These are phyloP conservation scores for Zelostemma sp. DNA, from an alignment of 1,140 invertebrate species.

Conservation along the genomic window DNA sequence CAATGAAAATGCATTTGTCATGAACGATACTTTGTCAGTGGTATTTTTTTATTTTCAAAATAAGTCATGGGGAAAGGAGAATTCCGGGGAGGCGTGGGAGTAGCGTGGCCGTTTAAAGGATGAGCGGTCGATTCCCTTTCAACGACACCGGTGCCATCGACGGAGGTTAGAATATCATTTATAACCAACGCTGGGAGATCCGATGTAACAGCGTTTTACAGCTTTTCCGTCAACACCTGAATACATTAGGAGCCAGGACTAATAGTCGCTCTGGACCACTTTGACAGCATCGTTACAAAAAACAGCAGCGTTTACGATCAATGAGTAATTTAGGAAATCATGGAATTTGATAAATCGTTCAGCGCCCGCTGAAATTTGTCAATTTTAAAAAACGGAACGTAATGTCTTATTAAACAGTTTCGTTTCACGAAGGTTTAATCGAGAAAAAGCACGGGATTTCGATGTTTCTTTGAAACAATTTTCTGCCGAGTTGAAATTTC, in stretches of 20 bases:
- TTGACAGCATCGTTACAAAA: constrained; percentile 31
- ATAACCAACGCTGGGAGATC: constrained; percentile 64
- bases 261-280: constrained; percentile 55
- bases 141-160: constrained; percentile 58
- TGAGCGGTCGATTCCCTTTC: constrained; percentile 65
- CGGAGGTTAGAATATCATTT: constrained; percentile 62
- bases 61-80: constrained; percentile 16
- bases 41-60: constrained; percentile 46
- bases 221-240: constrained; percentile 66
- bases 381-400: not conserved
- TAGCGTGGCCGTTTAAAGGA: constrained; percentile 34
- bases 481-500: constrained; percentile 40
- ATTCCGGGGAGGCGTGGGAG: constrained; percentile 34
- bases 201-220: constrained; percentile 58
- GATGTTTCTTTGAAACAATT: not conserved
- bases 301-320: constrained; percentile 20
- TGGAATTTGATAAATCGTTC: constrained; percentile 56
- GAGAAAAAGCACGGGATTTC: not conserved
- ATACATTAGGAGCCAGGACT: constrained; percentile 56
- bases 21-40: constrained; percentile 45
- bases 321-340: constrained; percentile 55
- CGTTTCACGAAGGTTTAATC: not conserved
- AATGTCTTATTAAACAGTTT: not conserved
- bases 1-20: constrained; percentile 11
- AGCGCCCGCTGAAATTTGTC: constrained; percentile 64